Conservation (phyloP, 2,797 vertebrate species). For the Picus viridis region DNA sequence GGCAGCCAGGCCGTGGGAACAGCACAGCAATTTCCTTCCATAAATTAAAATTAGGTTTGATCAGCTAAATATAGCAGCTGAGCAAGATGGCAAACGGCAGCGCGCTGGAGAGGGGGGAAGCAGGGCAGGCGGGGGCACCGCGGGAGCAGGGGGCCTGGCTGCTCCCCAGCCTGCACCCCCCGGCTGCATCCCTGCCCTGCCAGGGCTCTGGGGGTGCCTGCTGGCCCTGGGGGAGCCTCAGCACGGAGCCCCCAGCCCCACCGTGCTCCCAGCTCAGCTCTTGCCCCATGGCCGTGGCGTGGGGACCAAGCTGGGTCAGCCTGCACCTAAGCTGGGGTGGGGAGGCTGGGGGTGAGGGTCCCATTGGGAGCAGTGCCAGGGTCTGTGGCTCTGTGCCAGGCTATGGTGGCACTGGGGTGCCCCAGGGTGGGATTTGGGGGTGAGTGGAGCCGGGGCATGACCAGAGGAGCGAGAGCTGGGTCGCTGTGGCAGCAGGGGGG, state of each 20-base stretch:
- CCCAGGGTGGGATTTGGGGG: neutral
- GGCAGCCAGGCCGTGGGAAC: slow-evolving; percentile 88
- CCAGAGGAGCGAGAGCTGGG: fast-evolving
- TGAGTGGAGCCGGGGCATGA: neutral
- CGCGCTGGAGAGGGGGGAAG: neutral
- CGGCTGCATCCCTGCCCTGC: fast-evolving
- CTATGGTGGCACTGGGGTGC: fast-evolving
- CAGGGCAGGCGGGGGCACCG: neutral
- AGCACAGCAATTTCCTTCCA: slow-evolving; percentile 81
- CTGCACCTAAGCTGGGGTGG: neutral
- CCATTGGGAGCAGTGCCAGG: fast-evolving
- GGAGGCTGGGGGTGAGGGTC: neutral
- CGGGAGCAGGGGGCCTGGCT: fast-evolving
- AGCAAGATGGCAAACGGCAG: slow-evolving; percentile 29
- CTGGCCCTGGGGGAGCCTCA: fast-evolving
- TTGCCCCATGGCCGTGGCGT: neutral
- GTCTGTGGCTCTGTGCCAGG: fast-evolving
- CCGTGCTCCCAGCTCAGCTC: neutral
- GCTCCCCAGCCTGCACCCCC: neutral
- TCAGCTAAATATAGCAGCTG: slow-evolving; percentile 87
- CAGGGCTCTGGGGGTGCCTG: fast-evolving
- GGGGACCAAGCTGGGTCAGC: fast-evolving
- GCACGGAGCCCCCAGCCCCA: neutral
- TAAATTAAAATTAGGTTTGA: slow-evolving; percentile 80
- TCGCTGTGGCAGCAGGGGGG: fast-evolving